A percentile compares a stretch with the other conserved stretches of the same genome.
These are phyloP conservation scores for Trichechus manatus DNA, from an alignment of 2,113 vertebrate genomes.

Conservation along the genomic window DNA sequence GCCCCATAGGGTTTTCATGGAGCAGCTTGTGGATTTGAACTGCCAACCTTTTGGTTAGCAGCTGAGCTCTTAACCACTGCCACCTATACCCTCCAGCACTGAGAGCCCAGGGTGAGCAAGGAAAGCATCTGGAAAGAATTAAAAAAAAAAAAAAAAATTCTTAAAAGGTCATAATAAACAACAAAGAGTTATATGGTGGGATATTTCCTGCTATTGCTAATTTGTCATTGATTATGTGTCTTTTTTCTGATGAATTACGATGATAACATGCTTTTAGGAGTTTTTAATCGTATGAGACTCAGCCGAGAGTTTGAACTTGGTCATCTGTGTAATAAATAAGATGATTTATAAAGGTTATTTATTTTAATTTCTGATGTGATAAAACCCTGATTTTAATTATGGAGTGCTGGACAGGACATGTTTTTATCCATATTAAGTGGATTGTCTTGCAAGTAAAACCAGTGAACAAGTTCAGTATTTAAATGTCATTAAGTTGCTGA, in stretches of 20 bases:
- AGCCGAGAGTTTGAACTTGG: constrained; percentile 49
- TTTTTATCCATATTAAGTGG: constrained; percentile 49
- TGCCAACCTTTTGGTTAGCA: no score
- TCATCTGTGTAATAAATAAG: constrained; percentile 52
- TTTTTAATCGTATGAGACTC: constrained; percentile 41
- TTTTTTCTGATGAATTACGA: constrained; percentile 46
- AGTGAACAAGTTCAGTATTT: constrained; percentile 56
- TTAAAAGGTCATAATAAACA: constrained; percentile 38
- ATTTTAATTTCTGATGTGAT: constrained; percentile 63
- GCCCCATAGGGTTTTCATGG: no score
- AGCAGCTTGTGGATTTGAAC: no score
- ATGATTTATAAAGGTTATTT: constrained; percentile 65
- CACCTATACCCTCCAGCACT: background rate
- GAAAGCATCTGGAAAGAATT: background rate
- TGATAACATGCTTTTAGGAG: constrained; percentile 16
- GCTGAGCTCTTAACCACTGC: no score
- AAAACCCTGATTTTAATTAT: constrained; percentile 58
- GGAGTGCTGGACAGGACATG: constrained; percentile 35
- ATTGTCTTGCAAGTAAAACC: constrained; percentile 45
- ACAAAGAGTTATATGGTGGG: background rate
- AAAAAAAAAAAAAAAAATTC: background rate
- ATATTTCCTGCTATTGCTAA: constrained; percentile 40
- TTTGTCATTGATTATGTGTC: constrained; percentile 62
- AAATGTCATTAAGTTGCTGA: constrained; percentile 47
- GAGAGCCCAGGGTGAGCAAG: background rate